Evolutionary conservation across 1,140 invertebrate genomes (phyloP).

Genomic region (Batillaria attramentaria): DNA sequence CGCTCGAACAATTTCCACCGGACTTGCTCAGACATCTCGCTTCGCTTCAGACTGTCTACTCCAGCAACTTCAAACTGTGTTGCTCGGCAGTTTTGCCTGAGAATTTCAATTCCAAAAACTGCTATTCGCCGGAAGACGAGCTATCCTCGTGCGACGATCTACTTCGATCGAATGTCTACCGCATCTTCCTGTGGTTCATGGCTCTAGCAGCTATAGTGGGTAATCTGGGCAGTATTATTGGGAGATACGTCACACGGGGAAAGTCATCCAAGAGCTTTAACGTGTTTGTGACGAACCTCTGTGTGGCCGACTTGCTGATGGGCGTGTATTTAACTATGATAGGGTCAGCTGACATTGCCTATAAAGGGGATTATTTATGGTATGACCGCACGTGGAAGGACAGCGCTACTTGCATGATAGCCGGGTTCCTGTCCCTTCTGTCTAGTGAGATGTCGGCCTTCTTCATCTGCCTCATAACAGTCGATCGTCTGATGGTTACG

Average conservation of each 20-base stretch:
- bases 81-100: slow-evolving; percentile 40
- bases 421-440: slow-evolving; percentile 56
- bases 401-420: slow-evolving; percentile 50
- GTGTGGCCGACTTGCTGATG: slow-evolving; percentile 63
- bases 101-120: slow-evolving; percentile 39
- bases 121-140: slow-evolving; percentile 42
- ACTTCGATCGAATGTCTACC: slow-evolving; percentile 41
- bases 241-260: slow-evolving; percentile 22
- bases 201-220: slow-evolving; percentile 43
- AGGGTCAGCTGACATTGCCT: slow-evolving; percentile 37
- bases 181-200: slow-evolving; percentile 54
- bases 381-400: slow-evolving; percentile 52
- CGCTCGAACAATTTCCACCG: neutral
- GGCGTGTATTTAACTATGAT: slow-evolving; percentile 64
- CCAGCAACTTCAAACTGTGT: slow-evolving; percentile 50
- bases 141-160: slow-evolving; percentile 55
- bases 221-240: slow-evolving; percentile 47
- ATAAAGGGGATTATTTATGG: slow-evolving; percentile 51
- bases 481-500: slow-evolving; percentile 52
- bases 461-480: slow-evolving; percentile 43
- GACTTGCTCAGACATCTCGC: slow-evolving; percentile 31
- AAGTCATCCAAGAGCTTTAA: slow-evolving; percentile 38
- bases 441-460: slow-evolving; percentile 43
- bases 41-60: slow-evolving; percentile 23
- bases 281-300: slow-evolving; percentile 58